These are phyloP conservation scores for Malurus leucopterus DNA, from an alignment of 2,797 vertebrate genomes.

Conservation along the genomic window DNA sequence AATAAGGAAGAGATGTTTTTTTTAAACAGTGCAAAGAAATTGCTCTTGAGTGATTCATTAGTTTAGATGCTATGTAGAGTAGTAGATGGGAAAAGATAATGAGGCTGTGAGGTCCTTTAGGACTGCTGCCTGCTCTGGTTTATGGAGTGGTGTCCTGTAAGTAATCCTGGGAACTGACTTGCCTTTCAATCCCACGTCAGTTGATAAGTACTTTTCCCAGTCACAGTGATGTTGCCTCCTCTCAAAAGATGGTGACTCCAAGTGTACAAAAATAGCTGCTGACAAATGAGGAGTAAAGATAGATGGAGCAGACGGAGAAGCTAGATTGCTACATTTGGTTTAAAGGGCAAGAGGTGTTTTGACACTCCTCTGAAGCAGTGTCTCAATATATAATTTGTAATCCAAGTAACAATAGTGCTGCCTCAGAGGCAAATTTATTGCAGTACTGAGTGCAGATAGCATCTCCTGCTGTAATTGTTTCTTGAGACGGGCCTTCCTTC, in stretches of 20 bases:
- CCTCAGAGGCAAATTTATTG: constrained; percentile 41
- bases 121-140: neutral
- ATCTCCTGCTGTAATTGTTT: constrained; percentile 42
- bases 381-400: constrained; percentile 9
- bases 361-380: neutral
- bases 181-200: neutral
- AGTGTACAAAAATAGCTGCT: neutral
- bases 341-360: neutral
- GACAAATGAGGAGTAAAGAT: neutral
- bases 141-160: neutral
- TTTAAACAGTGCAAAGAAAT: neutral
- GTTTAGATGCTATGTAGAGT: neutral
- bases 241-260: neutral
- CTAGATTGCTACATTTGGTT: neutral
- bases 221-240: neutral
- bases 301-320: neutral
- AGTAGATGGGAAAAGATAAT: neutral
- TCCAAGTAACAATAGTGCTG: neutral
- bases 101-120: neutral
- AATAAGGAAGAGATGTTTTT: neutral
- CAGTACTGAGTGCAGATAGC: constrained; percentile 16
- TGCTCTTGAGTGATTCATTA: constrained; percentile 1
- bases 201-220: neutral
- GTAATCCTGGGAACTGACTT: neutral
- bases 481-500: neutral